Base-by-base conservation (phyloP, 1,140 invertebrate species). In the Formica exsecta region DNA sequence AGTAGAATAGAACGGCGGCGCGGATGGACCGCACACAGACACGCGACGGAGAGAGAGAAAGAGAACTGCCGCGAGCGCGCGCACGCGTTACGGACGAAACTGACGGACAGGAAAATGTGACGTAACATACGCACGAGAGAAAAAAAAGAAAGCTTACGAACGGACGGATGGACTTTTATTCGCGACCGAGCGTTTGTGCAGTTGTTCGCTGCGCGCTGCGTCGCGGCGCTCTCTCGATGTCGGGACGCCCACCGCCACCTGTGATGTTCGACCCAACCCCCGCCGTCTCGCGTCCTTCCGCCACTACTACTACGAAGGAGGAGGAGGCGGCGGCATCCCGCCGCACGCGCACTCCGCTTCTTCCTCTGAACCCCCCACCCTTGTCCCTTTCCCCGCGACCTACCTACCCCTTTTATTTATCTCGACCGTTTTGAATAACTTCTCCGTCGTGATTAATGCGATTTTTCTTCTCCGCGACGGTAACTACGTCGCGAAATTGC, bases 241-340 rank as follows among this genome's bases (percentile, higher is more conserved):
- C 88, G 91, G 90, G 92, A 92, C 93, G 92, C 92, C 94, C 93
- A 94, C 94, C 44, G 13, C 44, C 93, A 94, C 93, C 94, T 95
- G 93, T 95, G 91, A 92, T 87, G 54, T 80, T 62, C 54, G 68
- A 71, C 38, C 91, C 48, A 51, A 90, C 85, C 92, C 73, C 74
- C 87, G 81, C 44, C 41, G 85, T 87, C 79, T 85, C 79, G 86
- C 90, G 59, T 87, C 76, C 77, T 81, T n/a, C 77, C 48, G 41
- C 71, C 70, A 41, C 85, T 22, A 25, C 41, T 44, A 22, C 22
- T 85, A 11, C 29, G 38, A 3, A 0, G 44, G 13, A 11, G 44
- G 44, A 51, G 4, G 48, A 32, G 13, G 19, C 36, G 68, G 51
- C 48, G 54, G 79, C 66, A 44, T 85, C 59, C 65, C 25, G 51